phyloP scores from a whole-genome alignment of 2,888 invertebrate genomes.

The Minunthozetes semirufus region DNA sequence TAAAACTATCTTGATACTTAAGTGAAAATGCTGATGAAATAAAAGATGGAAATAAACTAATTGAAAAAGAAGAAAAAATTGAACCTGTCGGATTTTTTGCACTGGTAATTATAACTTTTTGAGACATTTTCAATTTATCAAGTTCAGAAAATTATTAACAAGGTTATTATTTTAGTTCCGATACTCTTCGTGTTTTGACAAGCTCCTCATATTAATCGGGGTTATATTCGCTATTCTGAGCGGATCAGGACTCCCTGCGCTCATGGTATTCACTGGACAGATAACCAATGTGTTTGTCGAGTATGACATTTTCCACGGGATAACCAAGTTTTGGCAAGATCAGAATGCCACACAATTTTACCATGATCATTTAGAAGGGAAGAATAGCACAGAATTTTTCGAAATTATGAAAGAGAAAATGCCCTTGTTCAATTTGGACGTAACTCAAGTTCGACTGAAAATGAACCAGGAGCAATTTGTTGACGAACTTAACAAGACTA shows the following conservation, averaged over 20 bases:
- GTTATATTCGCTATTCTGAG: slow-evolving; percentile 49
- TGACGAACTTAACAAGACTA: background rate
- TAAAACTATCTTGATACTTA: no score
- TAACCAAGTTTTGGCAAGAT: background rate
- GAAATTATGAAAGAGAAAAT: background rate
- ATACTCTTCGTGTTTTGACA: slow-evolving; percentile 47
- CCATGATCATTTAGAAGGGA: background rate
- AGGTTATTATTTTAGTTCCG: slow-evolving; percentile 45
- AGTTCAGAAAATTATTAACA: no score
- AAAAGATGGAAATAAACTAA: no score
- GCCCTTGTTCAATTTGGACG: background rate
- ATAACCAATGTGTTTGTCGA: slow-evolving; percentile 53
- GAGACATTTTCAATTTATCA: no score
- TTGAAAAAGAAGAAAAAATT: no score
- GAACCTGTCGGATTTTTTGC: no score
- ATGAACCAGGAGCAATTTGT: background rate
- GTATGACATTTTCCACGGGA: slow-evolving; percentile 38
- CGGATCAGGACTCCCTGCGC: slow-evolving; percentile 53
- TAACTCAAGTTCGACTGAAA: background rate
- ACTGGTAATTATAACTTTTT: no score
- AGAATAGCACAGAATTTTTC: background rate
- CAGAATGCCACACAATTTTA: background rate
- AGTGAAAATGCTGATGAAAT: no score
- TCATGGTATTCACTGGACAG: slow-evolving; percentile 53
- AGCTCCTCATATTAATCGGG: slow-evolving; percentile 47